Conservation (phyloP, 35 echinoderm and acorn worm species). For the Hemicentrotus pulcherrimus region DNA sequence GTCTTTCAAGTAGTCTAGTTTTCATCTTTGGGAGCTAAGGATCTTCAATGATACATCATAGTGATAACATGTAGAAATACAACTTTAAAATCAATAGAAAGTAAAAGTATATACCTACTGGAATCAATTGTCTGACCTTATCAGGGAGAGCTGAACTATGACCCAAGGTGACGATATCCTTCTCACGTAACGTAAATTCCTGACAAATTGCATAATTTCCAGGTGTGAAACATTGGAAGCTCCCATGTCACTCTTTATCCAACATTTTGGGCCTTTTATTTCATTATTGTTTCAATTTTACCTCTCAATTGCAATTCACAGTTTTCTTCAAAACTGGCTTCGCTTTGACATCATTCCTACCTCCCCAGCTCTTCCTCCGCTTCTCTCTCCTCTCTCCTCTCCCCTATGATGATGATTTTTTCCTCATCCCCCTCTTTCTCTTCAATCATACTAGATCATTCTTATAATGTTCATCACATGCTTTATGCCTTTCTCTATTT, state of each 20-base stretch:
- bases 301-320: neutral
- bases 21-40: neutral
- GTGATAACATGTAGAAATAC: neutral
- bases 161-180: neutral
- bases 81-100: neutral
- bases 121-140: conserved; percentile 18
- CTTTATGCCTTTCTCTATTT: too few relatives aligned
- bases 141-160: neutral
- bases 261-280: neutral
- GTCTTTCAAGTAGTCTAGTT: too few relatives aligned
- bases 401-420: too few relatives aligned
- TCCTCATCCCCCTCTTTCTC: neutral
- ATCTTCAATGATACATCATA: neutral
- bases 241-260: neutral
- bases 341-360: too few relatives aligned
- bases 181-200: neutral
- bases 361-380: too few relatives aligned
- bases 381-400: too few relatives aligned
- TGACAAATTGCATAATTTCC: neutral
- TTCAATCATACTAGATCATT: too few relatives aligned
- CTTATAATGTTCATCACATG: too few relatives aligned
- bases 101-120: neutral
- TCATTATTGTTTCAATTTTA: neutral
- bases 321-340: neutral
- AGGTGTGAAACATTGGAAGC: neutral